phyloP scores from a whole-genome alignment of 1,140 invertebrate genomes.

The Heterodera carotae region DNA sequence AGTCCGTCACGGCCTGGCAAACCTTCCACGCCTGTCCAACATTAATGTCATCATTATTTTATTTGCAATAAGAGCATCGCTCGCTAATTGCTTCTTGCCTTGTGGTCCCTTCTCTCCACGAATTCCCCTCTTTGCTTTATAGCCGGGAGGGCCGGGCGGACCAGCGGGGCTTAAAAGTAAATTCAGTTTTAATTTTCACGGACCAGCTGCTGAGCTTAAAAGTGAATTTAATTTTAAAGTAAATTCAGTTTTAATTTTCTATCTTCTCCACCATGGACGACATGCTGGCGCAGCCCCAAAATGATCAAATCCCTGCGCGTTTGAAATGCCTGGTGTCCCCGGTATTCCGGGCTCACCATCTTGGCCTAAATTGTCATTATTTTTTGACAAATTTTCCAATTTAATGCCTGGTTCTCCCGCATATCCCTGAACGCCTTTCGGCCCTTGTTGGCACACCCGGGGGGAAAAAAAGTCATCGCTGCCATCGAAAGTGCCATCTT shows the following conservation, averaged over 20 bases:
- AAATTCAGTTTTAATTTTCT: not conserved
- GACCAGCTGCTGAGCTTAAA: constrained; percentile 44
- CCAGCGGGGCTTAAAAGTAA: constrained; percentile 38
- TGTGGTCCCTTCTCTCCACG: constrained; percentile 45
- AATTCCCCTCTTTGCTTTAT: constrained; percentile 46
- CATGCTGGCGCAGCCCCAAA: not conserved
- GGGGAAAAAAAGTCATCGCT: not conserved
- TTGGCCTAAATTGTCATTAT: not conserved
- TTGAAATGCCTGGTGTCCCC: constrained; percentile 11
- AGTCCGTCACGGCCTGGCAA: constrained; percentile 30
- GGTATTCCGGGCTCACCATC: constrained; percentile 12
- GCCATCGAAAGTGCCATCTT: not conserved
- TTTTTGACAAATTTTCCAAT: not conserved
- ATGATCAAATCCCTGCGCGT: not conserved
- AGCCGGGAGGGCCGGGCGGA: constrained; percentile 42
- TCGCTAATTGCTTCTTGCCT: constrained; percentile 15
- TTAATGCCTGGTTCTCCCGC: constrained; percentile 10
- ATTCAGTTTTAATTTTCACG: not conserved
- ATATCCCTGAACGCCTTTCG: not conserved
- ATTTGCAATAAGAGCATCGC: not conserved
- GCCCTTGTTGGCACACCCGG: not conserved
- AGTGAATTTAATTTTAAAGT: too few relatives aligned
- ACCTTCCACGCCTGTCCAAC: constrained; percentile 33
- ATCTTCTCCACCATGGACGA: constrained; percentile 1
- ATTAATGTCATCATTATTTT: not conserved